Evolutionary conservation across 1,140 invertebrate genomes (phyloP).

Genomic region (Drosophila kohkoa): DNA sequence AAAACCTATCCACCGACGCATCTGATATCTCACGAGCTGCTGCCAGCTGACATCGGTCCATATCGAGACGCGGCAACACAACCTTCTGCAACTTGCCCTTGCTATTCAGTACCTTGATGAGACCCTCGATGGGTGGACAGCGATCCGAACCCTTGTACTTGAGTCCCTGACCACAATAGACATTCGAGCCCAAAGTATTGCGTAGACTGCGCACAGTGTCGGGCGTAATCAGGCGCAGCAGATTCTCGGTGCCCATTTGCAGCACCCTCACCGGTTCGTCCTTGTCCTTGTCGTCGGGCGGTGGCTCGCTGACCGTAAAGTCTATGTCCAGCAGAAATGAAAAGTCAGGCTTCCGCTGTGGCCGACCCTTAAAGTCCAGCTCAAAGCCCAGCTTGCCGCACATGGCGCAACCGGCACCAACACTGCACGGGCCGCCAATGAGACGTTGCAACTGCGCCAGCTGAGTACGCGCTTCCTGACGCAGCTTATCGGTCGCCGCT

Average conservation of each 20-base stretch:
- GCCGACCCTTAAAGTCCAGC: neutral
- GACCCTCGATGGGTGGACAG: conserved; percentile 5
- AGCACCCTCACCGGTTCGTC: neutral
- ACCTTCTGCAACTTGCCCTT: neutral
- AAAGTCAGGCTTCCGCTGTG: neutral
- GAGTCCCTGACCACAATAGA: neutral
- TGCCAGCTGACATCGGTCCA: neutral
- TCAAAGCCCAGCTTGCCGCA: neutral
- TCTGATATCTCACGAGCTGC: neutral
- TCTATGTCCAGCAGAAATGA: conserved; percentile 1
- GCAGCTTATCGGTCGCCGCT: conserved; percentile 22
- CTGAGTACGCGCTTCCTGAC: neutral
- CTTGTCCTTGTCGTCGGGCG: neutral
- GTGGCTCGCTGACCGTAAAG: neutral
- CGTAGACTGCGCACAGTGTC: no score
- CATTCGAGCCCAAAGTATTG: neutral
- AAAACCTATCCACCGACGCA: neutral
- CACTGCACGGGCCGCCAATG: neutral
- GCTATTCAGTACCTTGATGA: conserved; percentile 2
- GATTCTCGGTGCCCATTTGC: neutral
- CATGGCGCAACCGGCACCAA: conserved; percentile 1
- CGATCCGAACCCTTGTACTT: neutral
- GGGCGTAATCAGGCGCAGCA: neutral
- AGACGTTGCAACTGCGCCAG: neutral
- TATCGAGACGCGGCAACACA: neutral